Base-by-base conservation (phyloP, 2,888 invertebrate genomes). In the Pecten maximus region DNA sequence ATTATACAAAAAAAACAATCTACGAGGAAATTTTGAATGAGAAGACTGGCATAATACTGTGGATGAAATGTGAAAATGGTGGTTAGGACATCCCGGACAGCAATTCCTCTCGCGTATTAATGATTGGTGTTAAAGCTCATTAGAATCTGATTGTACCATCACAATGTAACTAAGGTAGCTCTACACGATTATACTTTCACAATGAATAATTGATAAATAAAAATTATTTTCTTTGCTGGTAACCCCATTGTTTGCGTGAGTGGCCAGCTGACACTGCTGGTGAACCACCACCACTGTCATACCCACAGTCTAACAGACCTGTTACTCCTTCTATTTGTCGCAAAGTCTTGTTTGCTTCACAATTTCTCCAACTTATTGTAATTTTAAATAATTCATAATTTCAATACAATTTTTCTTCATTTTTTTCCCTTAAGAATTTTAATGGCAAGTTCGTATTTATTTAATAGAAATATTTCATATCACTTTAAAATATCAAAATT, bases 1-100 rank as follows among this genome's bases (percentile, higher is more conserved):
- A 74, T 74, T 74, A 74, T 74, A 74, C 60, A 74, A 28, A 74
- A 28, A 74, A 74, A 74, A 19, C 54, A 54, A 74, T 35, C 35
- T 35, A 74, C 6, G 35, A 74, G 74, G 74, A 60, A 60, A 60
- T 23, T 60, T 60, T 60, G 23, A n/a, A 60, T 60, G 60, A 60
- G 60, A n/a, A n/a, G 60, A n/a, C n/a, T 23, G 60, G 6, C 35
- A 6, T 74, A 74, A 74, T 74, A 74, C 28, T 74, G 74, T 74
- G 28, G 74, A 28, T 44, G 12, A 12, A 44, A 44, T 74, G 60
- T 74, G 60, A 35, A 74, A 12, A 28, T 6, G 28, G 54, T 54
- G 35, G 74, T 74, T 74, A 35, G 74, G 74, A 74, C 35, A 35
- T 74, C 74, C 74, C 35, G 35, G 28, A 28, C 74, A 28, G 0